These are phyloP conservation scores for Ornithoptera priamus DNA, from an alignment of 2,888 invertebrate species.

Conservation along the genomic window DNA sequence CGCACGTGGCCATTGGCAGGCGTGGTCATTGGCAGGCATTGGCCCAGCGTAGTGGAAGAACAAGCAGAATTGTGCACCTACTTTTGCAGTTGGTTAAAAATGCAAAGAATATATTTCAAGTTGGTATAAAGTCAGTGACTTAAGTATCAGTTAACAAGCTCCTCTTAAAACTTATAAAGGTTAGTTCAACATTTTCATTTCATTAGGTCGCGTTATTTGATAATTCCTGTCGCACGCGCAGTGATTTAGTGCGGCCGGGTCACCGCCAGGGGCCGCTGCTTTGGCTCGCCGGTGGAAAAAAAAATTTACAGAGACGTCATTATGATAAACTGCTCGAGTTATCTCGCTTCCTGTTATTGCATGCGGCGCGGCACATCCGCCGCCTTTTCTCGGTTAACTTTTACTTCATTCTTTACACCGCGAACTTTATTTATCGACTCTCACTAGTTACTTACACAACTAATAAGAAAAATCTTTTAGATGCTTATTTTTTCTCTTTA, in stretches of 20 bases:
- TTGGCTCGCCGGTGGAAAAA: constrained; percentile 44
- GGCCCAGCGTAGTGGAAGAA: too few relatives aligned
- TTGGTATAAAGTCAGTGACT: background rate
- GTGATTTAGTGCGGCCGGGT: constrained; percentile 67
- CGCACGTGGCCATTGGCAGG: too few relatives aligned
- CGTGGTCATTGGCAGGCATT: too few relatives aligned
- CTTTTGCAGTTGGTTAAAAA: too few relatives aligned
- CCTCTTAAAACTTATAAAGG: constrained; percentile 36
- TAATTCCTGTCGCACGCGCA: constrained; percentile 61
- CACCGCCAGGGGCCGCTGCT: constrained; percentile 51
- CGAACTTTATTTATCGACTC: too few relatives aligned
- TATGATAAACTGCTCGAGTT: constrained; percentile 66
- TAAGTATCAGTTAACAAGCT: constrained; percentile 28
- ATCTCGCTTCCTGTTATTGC: constrained; percentile 52
- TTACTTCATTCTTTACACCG: too few relatives aligned
- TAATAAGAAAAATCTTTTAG: too few relatives aligned
- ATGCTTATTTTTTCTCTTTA: too few relatives aligned
- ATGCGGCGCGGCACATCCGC: constrained; percentile 41
- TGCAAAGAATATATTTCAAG: too few relatives aligned
- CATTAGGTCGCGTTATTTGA: constrained; percentile 73
- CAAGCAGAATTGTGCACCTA: too few relatives aligned
- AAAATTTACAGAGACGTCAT: constrained; percentile 55
- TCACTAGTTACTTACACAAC: too few relatives aligned
- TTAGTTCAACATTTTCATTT: constrained; percentile 42
- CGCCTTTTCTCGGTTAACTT: constrained; percentile 22